phyloP scores from a whole-genome alignment of 2,113 vertebrate genomes.

The Oceanites oceanicus region DNA sequence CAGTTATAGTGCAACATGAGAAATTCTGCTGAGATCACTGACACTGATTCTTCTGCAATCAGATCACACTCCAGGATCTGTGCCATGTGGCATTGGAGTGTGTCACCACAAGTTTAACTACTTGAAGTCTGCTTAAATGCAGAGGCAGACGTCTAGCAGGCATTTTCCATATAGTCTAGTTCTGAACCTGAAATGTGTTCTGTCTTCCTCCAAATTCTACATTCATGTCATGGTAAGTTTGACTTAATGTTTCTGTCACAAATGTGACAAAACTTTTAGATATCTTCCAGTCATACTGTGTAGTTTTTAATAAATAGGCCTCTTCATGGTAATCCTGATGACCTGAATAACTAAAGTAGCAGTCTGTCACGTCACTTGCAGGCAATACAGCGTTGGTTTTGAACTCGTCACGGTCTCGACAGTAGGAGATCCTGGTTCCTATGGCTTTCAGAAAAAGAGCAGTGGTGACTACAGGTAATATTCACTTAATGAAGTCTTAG shows the following conservation, averaged over 20 bases:
- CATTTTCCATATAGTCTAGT: background rate
- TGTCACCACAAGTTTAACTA: background rate
- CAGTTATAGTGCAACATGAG: background rate
- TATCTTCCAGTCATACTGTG: background rate
- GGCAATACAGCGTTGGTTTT: conserved; percentile 94
- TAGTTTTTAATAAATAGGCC: background rate
- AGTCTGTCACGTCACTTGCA: conserved; percentile 17
- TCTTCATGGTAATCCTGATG: background rate
- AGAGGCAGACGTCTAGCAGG: background rate
- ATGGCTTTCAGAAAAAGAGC: conserved; percentile 83
- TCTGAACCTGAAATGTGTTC: background rate
- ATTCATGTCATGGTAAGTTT: background rate
- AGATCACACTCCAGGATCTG: background rate
- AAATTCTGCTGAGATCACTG: background rate
- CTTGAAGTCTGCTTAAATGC: background rate
- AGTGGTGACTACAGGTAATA: conserved; percentile 96
- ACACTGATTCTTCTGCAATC: fast-evolving
- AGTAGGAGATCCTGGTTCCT: conserved; percentile 81
- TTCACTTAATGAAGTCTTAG: background rate
- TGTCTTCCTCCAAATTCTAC: background rate
- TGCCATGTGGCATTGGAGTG: background rate
- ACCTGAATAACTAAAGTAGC: background rate
- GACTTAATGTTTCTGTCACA: background rate
- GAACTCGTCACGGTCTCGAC: conserved; percentile 86
- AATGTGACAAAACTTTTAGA: background rate